Evolutionary conservation across 1,140 invertebrate species (phyloP), one percentile per base, ranked within the genome.

Genomic region (Thereuonema tuberculata): DNA sequence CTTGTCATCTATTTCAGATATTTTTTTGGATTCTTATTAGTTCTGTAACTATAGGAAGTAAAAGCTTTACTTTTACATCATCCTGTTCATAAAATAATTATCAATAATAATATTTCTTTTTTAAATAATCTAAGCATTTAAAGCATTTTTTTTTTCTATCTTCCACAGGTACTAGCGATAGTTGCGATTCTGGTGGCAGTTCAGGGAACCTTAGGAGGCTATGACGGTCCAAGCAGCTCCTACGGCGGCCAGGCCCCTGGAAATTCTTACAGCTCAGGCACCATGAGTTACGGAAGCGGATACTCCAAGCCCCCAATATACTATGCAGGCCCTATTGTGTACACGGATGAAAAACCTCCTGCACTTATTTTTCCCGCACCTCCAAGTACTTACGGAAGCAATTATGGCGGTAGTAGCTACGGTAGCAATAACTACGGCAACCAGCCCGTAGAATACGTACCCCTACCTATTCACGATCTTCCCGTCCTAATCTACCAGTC

Each of bases 301-400:
- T 24, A 2, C 9, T 50, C 53, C 5, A 28, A 61, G 31, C 21
- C 50, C 53, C 65, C 67, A 5, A 67, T 75, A 5, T 67, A 71
- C 48, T 75, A 75, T 60, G 71, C 68, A 5, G 73, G 74, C 15
- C 74, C 74, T 0, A 73, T 76, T 29, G 73, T 76, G 2, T 76
- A 75, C 64, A 67, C 69, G 0, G 71, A 70, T 66, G 70, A 75
- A 53, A 72, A 72, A 56, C 74, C 74, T 20, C 74, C 74, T 20
- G 70, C 75, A 3, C 71, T 76, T 24, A 68, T 72, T 60, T 76
- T 76, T 62, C 74, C 74, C 1, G 64, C 66, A 1, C 72, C 74
- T 28, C 71, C 73, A 2, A 31, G 47, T 21, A 26, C 25, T 56
- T 46, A 31, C 21, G 62, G 64, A 20, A 63, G 62, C 12, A 62